A percentile compares a stretch with the other conserved stretches of the same genome.
phyloP scores from a whole-genome alignment of 2,797 vertebrate genomes.

The Atherinosoma microstoma region DNA sequence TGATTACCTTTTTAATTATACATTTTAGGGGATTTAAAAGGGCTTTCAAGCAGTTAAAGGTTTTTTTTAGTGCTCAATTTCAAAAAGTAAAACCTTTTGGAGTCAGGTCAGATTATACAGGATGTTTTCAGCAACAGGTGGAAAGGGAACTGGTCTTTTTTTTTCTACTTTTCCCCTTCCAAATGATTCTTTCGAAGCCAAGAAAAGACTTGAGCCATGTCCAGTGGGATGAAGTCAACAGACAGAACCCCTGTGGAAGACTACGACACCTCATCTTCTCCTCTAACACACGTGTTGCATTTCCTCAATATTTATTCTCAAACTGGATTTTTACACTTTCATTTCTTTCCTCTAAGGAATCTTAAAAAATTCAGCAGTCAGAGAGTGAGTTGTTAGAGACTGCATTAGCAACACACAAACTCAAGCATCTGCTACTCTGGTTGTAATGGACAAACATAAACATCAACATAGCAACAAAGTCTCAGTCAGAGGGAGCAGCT shows the following conservation, averaged over 20 bases:
- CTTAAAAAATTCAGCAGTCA: no score
- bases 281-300: constrained; percentile 21
- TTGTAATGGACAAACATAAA: constrained; percentile 29
- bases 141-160: background rate
- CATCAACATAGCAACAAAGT: constrained; percentile 40
- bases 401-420: constrained; percentile 19
- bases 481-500: background rate
- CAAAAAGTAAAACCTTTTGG: background rate
- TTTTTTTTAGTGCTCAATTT: no score
- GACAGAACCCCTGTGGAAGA: constrained; percentile 2
- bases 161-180: background rate
- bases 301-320: constrained; percentile 9
- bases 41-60: background rate
- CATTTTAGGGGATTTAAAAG: background rate
- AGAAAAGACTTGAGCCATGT: background rate
- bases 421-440: background rate
- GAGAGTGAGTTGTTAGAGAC: constrained; percentile 11
- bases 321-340: background rate
- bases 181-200: background rate
- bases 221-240: background rate
- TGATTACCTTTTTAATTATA: background rate
- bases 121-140: background rate
- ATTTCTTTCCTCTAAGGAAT: constrained; percentile 12
- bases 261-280: constrained; percentile 22
- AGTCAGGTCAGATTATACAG: background rate